Conservation (phyloP, 2,797 vertebrate species). For the Hippoglossus hippoglossus region DNA sequence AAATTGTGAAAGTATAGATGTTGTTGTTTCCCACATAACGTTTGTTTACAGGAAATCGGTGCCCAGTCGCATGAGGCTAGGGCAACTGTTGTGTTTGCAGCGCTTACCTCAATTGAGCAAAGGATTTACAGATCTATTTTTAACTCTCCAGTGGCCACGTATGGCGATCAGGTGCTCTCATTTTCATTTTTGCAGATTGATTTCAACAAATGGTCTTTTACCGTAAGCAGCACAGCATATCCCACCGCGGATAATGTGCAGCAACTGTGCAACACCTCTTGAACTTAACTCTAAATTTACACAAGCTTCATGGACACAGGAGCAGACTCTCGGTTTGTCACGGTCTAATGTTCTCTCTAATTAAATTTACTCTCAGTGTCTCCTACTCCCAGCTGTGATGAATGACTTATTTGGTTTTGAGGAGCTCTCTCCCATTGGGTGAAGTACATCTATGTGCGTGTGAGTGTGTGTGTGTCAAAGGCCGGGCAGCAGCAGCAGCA, state of each 20-base stretch:
- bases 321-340: slow-evolving; percentile 62
- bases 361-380: slow-evolving; percentile 76
- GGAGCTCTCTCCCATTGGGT: slow-evolving; percentile 53
- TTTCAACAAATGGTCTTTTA: slow-evolving; percentile 13
- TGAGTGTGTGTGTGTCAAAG: slow-evolving; percentile 25
- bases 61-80: not conserved
- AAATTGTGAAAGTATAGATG: slow-evolving; percentile 11
- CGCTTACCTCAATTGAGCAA: slow-evolving; percentile 44
- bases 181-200: slow-evolving; percentile 57
- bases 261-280: slow-evolving; percentile 24
- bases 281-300: slow-evolving; percentile 40
- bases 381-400: slow-evolving; percentile 71
- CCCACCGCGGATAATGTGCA: slow-evolving; percentile 6
- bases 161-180: slow-evolving; percentile 45
- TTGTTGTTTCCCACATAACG: slow-evolving; percentile 53
- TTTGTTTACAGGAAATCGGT: slow-evolving; percentile 76
- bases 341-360: slow-evolving; percentile 69
- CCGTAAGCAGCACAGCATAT: not conserved
- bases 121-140: slow-evolving; percentile 72
- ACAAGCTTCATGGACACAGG: slow-evolving; percentile 42
- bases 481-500: slow-evolving; percentile 10
- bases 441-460: slow-evolving; percentile 21
- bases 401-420: slow-evolving; percentile 73
- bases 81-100: slow-evolving; percentile 33
- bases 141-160: slow-evolving; percentile 38